phyloP scores from a whole-genome alignment of 2,113 vertebrate species.

The Vimba vimba region DNA sequence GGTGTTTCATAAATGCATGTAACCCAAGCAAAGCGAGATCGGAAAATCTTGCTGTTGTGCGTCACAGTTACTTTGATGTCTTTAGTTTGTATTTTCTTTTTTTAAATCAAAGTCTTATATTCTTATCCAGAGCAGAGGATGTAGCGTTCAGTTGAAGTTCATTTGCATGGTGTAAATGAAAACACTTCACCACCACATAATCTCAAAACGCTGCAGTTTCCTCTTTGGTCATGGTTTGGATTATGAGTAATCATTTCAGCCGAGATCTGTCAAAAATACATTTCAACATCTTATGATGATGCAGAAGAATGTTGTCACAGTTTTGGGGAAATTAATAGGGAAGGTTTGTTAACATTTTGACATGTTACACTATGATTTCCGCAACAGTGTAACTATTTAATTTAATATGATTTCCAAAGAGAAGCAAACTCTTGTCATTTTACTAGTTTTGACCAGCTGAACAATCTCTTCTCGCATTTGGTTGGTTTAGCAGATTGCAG shows the following conservation, averaged over 20 bases:
- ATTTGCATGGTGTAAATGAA: background rate
- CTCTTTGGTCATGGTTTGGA: slow-evolving; percentile 2
- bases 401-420: too few relatives aligned
- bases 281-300: slow-evolving; percentile 2
- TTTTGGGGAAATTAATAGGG: background rate
- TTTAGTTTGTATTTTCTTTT: background rate
- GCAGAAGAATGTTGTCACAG: background rate
- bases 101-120: background rate
- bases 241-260: background rate
- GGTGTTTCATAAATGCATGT: background rate
- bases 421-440: background rate
- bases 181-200: background rate
- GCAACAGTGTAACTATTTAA: too few relatives aligned
- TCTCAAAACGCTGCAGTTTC: slow-evolving; percentile 13
- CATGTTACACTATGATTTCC: too few relatives aligned
- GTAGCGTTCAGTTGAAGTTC: background rate
- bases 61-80: background rate
- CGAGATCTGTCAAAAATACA: background rate
- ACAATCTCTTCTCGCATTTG: background rate
- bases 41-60: background rate
- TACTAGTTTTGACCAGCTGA: background rate
- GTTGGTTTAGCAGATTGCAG: background rate
- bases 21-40: background rate
- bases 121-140: background rate
- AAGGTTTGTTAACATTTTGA: background rate